These are phyloP conservation scores for Siniperca chuatsi DNA, from an alignment of 2,113 vertebrate genomes.

Conservation along the genomic window DNA sequence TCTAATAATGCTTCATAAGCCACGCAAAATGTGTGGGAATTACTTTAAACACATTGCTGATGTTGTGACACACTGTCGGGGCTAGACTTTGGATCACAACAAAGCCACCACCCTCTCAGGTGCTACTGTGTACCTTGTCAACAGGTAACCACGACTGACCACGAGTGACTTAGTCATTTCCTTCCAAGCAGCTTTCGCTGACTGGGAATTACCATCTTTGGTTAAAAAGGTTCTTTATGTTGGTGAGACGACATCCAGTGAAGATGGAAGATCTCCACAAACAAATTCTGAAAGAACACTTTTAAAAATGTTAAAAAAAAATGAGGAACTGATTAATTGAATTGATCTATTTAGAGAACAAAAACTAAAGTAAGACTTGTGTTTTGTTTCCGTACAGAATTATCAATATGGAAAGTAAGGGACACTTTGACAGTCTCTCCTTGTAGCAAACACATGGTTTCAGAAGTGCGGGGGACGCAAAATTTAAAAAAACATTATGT, in stretches of 20 bases:
- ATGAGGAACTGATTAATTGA: constrained; percentile 2
- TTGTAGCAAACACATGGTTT: background rate
- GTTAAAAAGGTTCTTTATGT: background rate
- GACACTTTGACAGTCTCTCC: background rate
- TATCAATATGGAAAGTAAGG: background rate
- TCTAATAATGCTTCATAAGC: background rate
- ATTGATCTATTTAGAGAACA: background rate
- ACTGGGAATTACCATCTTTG: background rate
- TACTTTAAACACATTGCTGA: too few relatives aligned
- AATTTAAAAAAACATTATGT: background rate
- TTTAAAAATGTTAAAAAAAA: too few relatives aligned
- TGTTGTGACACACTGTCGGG: constrained; percentile 3
- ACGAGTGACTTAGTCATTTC: constrained; percentile 19
- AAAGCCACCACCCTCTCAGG: constrained; percentile 21
- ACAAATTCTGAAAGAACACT: background rate
- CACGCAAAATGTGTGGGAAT: background rate
- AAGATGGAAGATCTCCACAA: background rate
- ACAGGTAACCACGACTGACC: constrained; percentile 27
- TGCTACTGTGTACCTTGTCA: background rate
- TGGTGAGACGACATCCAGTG: background rate
- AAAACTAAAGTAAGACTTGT: background rate
- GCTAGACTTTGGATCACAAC: constrained; percentile 16
- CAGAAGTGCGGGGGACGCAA: background rate
- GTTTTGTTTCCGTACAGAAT: background rate
- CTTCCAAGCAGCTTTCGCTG: background rate